phyloP scores from a whole-genome alignment of 1,140 invertebrate species.

The Choristoneura fumiferana region DNA sequence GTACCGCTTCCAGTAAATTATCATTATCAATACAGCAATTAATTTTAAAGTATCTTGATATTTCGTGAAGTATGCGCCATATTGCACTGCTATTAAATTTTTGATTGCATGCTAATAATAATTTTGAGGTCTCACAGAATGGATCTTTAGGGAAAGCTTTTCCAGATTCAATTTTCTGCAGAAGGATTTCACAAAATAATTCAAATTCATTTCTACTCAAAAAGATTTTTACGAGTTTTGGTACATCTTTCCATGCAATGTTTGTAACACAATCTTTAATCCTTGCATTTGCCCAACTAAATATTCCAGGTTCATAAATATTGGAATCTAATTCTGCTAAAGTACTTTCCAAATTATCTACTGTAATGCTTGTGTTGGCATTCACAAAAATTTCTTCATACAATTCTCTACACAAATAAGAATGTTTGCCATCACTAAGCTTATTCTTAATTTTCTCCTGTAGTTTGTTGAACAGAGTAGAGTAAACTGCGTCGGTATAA shows the following conservation, averaged over 20 bases:
- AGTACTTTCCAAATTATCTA: conserved; percentile 32
- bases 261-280: conserved; percentile 37
- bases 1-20: background rate
- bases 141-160: conserved; percentile 26
- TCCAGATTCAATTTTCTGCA: conserved; percentile 37
- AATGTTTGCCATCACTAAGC: conserved; percentile 33
- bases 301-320: conserved; percentile 41
- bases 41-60: conserved; percentile 36
- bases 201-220: conserved; percentile 45
- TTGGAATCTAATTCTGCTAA: conserved; percentile 32
- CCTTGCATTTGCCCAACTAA: conserved; percentile 44
- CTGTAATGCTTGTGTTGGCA: conserved; percentile 4
- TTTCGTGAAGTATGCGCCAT: conserved; percentile 56
- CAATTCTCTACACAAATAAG: conserved; percentile 46
- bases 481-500: conserved; percentile 25
- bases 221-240: conserved; percentile 38
- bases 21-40: background rate
- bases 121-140: conserved; percentile 34
- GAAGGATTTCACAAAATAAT: conserved; percentile 38
- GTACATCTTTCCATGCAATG: conserved; percentile 39
- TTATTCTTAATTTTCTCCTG: conserved; percentile 27
- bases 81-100: conserved; percentile 33
- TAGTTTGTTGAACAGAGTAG: conserved; percentile 25
- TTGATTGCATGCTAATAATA: conserved; percentile 35
- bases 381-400: conserved; percentile 35